These are phyloP conservation scores for Brachylomia viminalis DNA, from an alignment of 2,888 invertebrate species.

Conservation along the genomic window DNA sequence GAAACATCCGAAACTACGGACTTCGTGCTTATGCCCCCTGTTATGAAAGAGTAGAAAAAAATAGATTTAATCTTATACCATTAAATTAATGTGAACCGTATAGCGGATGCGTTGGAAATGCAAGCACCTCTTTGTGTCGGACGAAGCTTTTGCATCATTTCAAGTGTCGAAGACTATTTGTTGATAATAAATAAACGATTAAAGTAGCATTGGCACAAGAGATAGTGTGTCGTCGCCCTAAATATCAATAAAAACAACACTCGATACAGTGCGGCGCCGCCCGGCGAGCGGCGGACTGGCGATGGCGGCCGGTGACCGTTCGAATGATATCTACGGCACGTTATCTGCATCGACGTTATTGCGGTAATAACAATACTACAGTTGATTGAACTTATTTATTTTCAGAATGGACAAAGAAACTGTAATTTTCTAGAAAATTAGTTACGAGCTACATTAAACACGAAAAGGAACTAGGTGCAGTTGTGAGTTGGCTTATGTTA, in stretches of 20 bases:
- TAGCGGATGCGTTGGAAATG: background rate
- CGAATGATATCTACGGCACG: conserved; percentile 1
- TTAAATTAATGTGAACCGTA: too few species aligned
- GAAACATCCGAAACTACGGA: too few species aligned
- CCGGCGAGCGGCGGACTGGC: conserved; percentile 1
- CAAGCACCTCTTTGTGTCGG: background rate
- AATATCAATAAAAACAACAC: conserved; percentile 55
- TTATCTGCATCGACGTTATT: conserved; percentile 32
- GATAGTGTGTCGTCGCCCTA: conserved; percentile 71
- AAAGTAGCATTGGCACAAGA: conserved; percentile 39
- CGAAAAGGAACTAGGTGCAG: background rate
- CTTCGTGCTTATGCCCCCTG: too few species aligned
- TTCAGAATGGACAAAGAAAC: background rate
- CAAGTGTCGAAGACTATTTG: conserved; percentile 5
- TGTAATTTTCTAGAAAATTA: background rate
- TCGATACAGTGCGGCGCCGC: background rate
- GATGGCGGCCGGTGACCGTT: background rate
- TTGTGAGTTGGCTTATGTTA: background rate
- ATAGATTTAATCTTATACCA: background rate
- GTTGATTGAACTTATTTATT: conserved; percentile 41
- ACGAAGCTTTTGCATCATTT: conserved; percentile 7
- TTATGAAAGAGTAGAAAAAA: too few species aligned
- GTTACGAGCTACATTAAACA: too few species aligned
- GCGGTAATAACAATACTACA: conserved; percentile 8
- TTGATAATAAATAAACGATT: conserved; percentile 12